These are phyloP conservation scores for Goniozus legneri DNA, from an alignment of 1,140 invertebrate genomes.

Conservation along the genomic window DNA sequence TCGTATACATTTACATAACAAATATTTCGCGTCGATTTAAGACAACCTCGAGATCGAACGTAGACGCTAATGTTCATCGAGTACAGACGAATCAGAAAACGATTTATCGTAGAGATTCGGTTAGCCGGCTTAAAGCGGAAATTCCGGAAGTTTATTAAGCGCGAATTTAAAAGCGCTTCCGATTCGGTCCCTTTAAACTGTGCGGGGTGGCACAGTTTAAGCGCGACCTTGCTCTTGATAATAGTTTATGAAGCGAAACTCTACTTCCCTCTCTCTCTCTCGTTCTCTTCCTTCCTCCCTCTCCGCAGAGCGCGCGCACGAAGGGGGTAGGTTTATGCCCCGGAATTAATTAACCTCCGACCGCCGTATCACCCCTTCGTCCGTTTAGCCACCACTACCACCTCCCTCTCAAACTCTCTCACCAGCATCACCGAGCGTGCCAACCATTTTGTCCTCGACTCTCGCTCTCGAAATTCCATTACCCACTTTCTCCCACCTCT, in stretches of 20 bases:
- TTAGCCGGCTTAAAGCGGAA: background rate
- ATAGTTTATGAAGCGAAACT: slow-evolving; percentile 45
- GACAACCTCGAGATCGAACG: too few relatives aligned
- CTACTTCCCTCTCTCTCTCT: slow-evolving; percentile 1
- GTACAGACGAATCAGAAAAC: background rate
- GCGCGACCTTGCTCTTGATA: slow-evolving; percentile 47
- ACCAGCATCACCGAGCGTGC: slow-evolving; percentile 30
- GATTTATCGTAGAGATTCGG: background rate
- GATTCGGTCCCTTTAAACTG: slow-evolving; percentile 40
- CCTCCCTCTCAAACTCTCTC: slow-evolving; percentile 21
- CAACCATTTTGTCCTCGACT: slow-evolving; percentile 45
- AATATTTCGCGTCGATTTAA: slow-evolving; percentile 31
- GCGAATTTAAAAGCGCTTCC: slow-evolving; percentile 18
- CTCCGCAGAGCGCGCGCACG: slow-evolving; percentile 20
- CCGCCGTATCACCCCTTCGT: too few relatives aligned
- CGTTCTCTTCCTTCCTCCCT: too few relatives aligned
- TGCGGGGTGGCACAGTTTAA: slow-evolving; percentile 46
- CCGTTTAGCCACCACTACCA: too few relatives aligned
- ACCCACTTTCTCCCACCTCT: slow-evolving; percentile 30
- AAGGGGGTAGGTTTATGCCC: slow-evolving; percentile 41
- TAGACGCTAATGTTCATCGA: background rate
- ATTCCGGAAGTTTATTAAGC: slow-evolving; percentile 27
- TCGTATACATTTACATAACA: slow-evolving; percentile 52
- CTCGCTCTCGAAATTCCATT: slow-evolving; percentile 51
- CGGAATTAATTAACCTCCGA: slow-evolving; percentile 52